Base-by-base conservation (phyloP, 2,113 vertebrate genomes). In the Opisthocomus hoazin region DNA sequence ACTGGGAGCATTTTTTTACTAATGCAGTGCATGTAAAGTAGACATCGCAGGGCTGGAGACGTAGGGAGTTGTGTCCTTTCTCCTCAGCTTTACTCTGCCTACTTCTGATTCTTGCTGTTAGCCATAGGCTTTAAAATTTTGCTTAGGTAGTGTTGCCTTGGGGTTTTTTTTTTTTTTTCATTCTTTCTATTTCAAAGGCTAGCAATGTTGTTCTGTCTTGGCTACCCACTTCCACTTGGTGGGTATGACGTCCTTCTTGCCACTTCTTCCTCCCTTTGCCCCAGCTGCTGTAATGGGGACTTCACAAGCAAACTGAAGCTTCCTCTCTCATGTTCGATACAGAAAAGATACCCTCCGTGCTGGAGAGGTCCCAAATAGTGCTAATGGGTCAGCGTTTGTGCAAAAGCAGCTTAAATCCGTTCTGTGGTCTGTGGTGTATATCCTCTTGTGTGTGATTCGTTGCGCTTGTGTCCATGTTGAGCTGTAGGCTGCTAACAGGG, bases 401-500 rank as follows among this genome's bases (percentile, higher is more conserved):
- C 50, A 50, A 43, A 83, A 63, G 64, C 8, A 5, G 15, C 41
- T 82, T 57, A 50, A 87, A 79, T 82, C n/a, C 0, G 6, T 57
- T 20, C 51, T 65, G 2, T 12, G 15, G 10, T 43, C 39, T 58
- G 24, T 43, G 34, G 41, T 39, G 11, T 32, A 6, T 45, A 6
- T 24, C 37, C 18, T 87, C 50, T 43, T n/a, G 18, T 24, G n/a
- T 3, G 3, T 46, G 43, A 7, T 43, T 77, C 54, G 80, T 78
- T 81, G 32, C 0, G 0, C 14, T 43, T n/a, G 10, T 0, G 2
- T 86, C 21, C 11, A 1, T 29, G 21, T 60, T 43, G 63, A 70
- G 15, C 65, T 92, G 26, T 37, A 82, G 53, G 65, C 30, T 85
- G 46, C 43, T 15, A 48, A 29, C 19, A 64, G 11, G 9, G 15